Base-by-base conservation (phyloP, 1,140 invertebrate genomes). In the Triops longicaudatus region DNA sequence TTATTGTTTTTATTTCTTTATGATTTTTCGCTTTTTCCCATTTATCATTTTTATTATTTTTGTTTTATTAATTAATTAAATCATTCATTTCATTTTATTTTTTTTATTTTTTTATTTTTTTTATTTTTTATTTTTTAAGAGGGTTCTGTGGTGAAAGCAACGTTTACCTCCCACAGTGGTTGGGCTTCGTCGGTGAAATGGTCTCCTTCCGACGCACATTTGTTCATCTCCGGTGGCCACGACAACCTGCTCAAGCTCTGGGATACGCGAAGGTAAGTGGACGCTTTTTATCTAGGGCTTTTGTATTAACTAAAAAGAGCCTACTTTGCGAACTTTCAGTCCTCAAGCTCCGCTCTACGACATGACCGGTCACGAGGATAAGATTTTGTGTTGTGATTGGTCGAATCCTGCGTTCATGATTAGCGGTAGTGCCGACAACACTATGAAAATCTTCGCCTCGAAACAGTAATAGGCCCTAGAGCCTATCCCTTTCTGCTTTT, bases 301-400 rank as follows among this genome's bases (percentile, higher is more conserved):
- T n/a, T n/a, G n/a, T n/a, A n/a, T n/a, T n/a, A n/a, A n/a, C n/a
- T n/a, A n/a, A n/a, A n/a, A n/a, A 77, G 26, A 75, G 71, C 77
- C 75, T 74, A 31, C 37, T 50, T 80, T 81, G 83, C 80, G 83
- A 81, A 79, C 82, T 87, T 89, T 82, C 83, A 95, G 96, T 83
- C 91, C 95, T 0, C 94, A 93, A 83, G 92, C 94, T 11, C 92
- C 97, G 2, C 85, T 99, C 0, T 99, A 93, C 82, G 95, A 99
- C 83, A 86, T 99, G 81, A 88, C 89, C 77, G 97, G 97, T 0
- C 98, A 99, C 82, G 91, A 94, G 81, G 97, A 98, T 79, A 98
- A 97, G 86, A 91, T 98, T 2, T 86, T 99, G 27, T 91, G 92
- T 81, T 94, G 94, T 81, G 94, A 98, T 85, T 99, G 98, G 97